These are phyloP conservation scores for Sebastolobus alascanus DNA, from an alignment of 2,797 vertebrate genomes.

Conservation along the genomic window DNA sequence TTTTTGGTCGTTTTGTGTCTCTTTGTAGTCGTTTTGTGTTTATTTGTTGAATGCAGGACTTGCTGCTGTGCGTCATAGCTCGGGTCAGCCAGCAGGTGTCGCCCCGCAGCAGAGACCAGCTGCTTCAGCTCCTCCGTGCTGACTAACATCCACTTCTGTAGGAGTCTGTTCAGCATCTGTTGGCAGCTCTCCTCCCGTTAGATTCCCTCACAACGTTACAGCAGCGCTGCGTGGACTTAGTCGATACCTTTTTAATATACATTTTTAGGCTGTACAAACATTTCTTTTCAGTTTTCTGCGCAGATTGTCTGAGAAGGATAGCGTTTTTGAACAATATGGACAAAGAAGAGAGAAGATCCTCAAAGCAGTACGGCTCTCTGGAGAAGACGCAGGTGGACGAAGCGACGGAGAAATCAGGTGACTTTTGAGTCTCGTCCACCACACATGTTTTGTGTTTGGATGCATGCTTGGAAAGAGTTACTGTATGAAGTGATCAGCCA, in stretches of 20 bases:
- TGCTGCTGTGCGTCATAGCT: background rate
- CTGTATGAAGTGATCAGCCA: background rate
- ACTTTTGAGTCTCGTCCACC: background rate
- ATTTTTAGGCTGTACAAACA: background rate
- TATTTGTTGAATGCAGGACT: background rate
- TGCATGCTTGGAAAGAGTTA: background rate
- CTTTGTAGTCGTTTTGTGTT: too few species aligned
- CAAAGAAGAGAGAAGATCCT: conserved; percentile 61
- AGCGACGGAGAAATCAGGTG: conserved; percentile 45
- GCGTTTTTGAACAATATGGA: conserved; percentile 60
- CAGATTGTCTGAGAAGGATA: background rate
- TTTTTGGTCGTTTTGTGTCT: too few species aligned
- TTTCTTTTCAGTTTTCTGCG: background rate
- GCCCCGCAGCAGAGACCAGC: conserved; percentile 19
- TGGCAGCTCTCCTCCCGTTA: background rate
- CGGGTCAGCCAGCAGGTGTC: conserved; percentile 68
- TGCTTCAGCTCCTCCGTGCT: background rate
- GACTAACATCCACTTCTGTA: background rate
- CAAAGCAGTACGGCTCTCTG: conserved; percentile 64
- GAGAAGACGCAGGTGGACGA: conserved; percentile 53
- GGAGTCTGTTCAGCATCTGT: conserved; percentile 23
- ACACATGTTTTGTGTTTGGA: background rate
- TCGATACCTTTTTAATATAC: background rate
- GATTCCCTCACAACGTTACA: background rate
- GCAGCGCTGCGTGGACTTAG: conserved; percentile 8